phyloP scores from a whole-genome alignment of 1,140 invertebrate genomes.

The Musca vetustissima region DNA sequence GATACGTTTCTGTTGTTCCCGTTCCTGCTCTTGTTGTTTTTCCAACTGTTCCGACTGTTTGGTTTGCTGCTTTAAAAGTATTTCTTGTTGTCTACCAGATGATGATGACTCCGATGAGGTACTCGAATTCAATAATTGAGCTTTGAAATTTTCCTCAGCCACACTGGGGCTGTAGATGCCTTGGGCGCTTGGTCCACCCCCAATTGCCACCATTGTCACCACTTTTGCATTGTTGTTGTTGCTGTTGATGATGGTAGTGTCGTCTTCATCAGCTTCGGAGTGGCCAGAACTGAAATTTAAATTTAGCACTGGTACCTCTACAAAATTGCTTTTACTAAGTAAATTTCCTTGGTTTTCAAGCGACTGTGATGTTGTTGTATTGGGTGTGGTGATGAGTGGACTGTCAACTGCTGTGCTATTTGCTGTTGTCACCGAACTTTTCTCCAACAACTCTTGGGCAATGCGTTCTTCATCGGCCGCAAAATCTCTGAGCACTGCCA shows the following conservation, averaged over 20 bases:
- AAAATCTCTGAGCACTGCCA: conserved; percentile 31
- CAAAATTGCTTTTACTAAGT: not conserved
- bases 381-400: not conserved
- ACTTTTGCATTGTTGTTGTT: not conserved
- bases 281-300: conserved; percentile 30
- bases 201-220: not conserved
- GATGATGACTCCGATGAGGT: not conserved
- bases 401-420: conserved; percentile 3
- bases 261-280: conserved; percentile 21
- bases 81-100: not conserved
- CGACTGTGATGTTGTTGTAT: not conserved
- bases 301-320: conserved; percentile 26
- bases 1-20: not conserved
- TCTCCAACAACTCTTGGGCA: conserved; percentile 25
- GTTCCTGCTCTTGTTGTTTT: not conserved
- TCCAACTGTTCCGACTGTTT: not conserved
- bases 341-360: not conserved
- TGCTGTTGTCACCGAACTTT: not conserved
- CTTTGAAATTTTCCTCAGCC: conserved; percentile 22
- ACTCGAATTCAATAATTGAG: not conserved
- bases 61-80: not conserved
- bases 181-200: not conserved
- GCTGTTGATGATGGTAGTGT: too few species aligned
- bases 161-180: conserved; percentile 27
- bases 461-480: conserved; percentile 9